Evolutionary conservation across 2,888 invertebrate genomes (phyloP).

Genomic region (Tortricodes alternella): DNA sequence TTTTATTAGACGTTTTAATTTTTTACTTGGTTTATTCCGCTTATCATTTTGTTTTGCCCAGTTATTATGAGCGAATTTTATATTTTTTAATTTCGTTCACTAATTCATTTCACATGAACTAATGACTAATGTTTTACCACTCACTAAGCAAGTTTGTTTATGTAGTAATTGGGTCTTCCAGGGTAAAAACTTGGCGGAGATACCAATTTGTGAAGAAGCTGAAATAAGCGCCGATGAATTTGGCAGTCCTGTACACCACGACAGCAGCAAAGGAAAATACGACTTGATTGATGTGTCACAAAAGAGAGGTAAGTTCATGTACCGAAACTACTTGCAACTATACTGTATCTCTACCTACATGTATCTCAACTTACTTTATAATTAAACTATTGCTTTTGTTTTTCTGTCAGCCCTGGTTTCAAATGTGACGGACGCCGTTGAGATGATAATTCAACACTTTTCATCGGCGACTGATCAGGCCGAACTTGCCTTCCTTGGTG

Average conservation of each 20-base stretch:
- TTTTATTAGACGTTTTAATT: constrained; percentile 29
- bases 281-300: constrained; percentile 82
- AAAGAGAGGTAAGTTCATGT: constrained; percentile 81
- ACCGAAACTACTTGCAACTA: background rate
- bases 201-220: constrained; percentile 85
- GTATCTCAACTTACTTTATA: background rate
- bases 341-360: background rate
- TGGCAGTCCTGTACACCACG: constrained; percentile 76
- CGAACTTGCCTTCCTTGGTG: constrained; percentile 83
- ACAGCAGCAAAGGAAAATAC: constrained; percentile 67
- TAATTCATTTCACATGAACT: constrained; percentile 25
- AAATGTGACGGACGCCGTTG: constrained; percentile 88
- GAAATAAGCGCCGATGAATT: constrained; percentile 84
- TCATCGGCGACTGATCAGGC: constrained; percentile 85
- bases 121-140: background rate
- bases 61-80: constrained; percentile 33
- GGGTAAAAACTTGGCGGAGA: constrained; percentile 83
- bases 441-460: constrained; percentile 88
- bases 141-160: background rate
- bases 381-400: background rate
- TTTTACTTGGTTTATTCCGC: constrained; percentile 28
- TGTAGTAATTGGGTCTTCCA: constrained; percentile 43
- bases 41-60: constrained; percentile 33
- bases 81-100: constrained; percentile 22
- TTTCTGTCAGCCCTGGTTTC: constrained; percentile 85